Base-by-base conservation (phyloP, 1,140 invertebrate species). In the Triops cancriformis region DNA sequence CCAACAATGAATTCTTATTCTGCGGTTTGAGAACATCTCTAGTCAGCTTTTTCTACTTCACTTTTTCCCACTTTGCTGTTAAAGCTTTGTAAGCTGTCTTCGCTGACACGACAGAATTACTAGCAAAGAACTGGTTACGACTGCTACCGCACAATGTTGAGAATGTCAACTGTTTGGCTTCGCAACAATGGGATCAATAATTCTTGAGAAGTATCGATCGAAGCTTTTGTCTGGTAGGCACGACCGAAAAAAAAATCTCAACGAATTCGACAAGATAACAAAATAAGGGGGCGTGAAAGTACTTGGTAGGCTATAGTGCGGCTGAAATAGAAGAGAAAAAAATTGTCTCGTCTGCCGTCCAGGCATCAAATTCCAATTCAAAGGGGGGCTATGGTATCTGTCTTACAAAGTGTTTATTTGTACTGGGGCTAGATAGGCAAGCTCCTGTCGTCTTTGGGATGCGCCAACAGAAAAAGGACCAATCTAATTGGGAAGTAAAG, bases 131-230 rank as follows among this genome's bases (percentile, higher is more conserved):
- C 7, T 37, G 31, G 31, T 2, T 7, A 37, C 2, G 7, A 37
- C 2, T 37, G 31, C n/a, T n/a, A 37, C 2, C 31, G 2, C 31
- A 37, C 31, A 4, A 37, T 7, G 31, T 37, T 37, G 31, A 37
- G 31, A 7, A 37, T 37, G 2, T 37, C 7, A 37, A 74, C 26
- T 74, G 73, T 41, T 74, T 42, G n/a, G 73, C 28, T n/a, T n/a
- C 23, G 31, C 73, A 74, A 41, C 73, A 74, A 31, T 74, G 73
- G 18, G 18, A 23, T 74, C 31, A 74, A 74, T 74, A 28, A 23
- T 72, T 11, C n/a, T 72, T 26, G 64, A 72, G 64, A 23, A n/a
- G 64, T 6, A 74, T 31, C n/a, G 41, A 37, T 37, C 31, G 31
- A 37, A 7, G 26, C 28, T 31, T 26, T 74, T 28, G 26, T 31